These are phyloP conservation scores for Helicoverpa armigera DNA, from an alignment of 1,140 invertebrate genomes.

Conservation along the genomic window DNA sequence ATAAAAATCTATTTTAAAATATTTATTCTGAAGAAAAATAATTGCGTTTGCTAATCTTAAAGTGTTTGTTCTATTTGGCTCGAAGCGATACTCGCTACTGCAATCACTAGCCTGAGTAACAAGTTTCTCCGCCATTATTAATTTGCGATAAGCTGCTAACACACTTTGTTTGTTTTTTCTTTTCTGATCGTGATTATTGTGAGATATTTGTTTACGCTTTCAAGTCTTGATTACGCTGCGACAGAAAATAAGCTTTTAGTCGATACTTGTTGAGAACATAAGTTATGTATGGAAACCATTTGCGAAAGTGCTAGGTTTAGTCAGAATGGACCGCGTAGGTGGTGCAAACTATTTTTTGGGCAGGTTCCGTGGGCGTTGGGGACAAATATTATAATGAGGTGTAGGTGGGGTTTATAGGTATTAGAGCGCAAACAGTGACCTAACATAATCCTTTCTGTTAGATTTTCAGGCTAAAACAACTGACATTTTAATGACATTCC, in stretches of 20 bases:
- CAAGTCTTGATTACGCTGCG: neutral
- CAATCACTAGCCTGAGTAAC: constrained; percentile 16
- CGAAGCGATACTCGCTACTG: constrained; percentile 1
- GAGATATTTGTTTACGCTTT: constrained; percentile 9
- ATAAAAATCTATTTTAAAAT: neutral
- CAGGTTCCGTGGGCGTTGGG: too few relatives aligned
- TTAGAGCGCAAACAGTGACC: too few relatives aligned
- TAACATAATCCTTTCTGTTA: too few relatives aligned
- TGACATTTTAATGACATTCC: too few relatives aligned
- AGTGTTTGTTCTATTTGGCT: constrained; percentile 22
- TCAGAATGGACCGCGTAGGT: too few relatives aligned
- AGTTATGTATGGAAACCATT: too few relatives aligned
- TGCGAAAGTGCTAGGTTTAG: too few relatives aligned
- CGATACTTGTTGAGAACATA: too few relatives aligned
- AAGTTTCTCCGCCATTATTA: constrained; percentile 13
- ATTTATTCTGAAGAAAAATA: constrained; percentile 6
- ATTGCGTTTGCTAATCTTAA: constrained; percentile 5
- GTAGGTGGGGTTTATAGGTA: too few relatives aligned
- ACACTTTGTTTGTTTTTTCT: neutral
- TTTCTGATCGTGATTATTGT: neutral
- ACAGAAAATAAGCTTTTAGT: neutral
- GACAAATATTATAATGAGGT: too few relatives aligned
- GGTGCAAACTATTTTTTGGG: too few relatives aligned
- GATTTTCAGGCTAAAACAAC: too few relatives aligned
- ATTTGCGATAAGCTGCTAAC: constrained; percentile 22